Conservation (phyloP, 1,140 invertebrate species). For the Pogonomyrmex barbatus region DNA sequence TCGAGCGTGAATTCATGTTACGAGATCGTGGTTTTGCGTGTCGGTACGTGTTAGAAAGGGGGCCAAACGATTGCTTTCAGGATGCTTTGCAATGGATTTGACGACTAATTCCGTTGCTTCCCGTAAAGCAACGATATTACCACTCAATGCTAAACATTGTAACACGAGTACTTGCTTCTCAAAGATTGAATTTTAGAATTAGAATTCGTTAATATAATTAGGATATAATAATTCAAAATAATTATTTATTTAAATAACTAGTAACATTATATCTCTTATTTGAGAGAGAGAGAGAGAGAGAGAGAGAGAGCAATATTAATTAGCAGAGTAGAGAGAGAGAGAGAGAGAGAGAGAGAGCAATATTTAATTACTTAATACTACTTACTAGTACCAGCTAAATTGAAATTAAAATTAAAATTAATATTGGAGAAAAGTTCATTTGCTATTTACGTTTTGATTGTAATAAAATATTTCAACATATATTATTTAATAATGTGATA, state of each 20-base stretch:
- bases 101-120: slow-evolving; percentile 11
- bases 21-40: slow-evolving; percentile 29
- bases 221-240: neutral
- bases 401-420: neutral
- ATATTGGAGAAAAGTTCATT: neutral
- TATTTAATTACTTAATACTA: no score
- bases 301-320: neutral
- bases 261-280: neutral
- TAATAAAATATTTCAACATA: neutral
- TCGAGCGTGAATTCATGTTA: slow-evolving; percentile 29
- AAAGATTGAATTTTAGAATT: neutral
- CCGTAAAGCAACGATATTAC: neutral
- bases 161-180: neutral
- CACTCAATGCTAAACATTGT: neutral
- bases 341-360: neutral
- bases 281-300: neutral
- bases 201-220: neutral
- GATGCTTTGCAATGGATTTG: slow-evolving; percentile 21
- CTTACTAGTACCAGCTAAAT: neutral
- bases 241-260: neutral
- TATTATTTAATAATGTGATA: no score
- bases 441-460: neutral
- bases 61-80: neutral
- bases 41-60: neutral
- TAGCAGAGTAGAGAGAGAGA: neutral